Conservation (phyloP, 2,888 invertebrate genomes). For the Xanthia icteritia region DNA sequence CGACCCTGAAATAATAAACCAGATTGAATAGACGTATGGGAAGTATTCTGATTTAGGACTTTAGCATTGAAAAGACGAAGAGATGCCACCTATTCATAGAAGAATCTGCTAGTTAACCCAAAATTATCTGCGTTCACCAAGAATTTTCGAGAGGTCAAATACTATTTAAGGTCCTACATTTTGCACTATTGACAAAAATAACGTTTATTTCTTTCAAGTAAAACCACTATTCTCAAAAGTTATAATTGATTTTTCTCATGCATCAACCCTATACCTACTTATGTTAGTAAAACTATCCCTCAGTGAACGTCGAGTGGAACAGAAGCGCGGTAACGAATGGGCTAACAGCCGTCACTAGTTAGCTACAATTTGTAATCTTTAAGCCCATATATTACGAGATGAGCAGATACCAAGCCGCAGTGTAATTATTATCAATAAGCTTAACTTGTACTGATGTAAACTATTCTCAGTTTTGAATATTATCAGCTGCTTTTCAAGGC, state of each 20-base stretch:
- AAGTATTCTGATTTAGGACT: not conserved
- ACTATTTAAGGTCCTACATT: too few species aligned
- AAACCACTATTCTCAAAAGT: not conserved
- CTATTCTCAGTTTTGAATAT: constrained; percentile 1
- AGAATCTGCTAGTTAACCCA: not conserved
- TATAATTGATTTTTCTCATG: not conserved
- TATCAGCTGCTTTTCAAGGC: not conserved
- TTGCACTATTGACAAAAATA: not conserved
- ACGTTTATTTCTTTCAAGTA: not conserved
- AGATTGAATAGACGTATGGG: not conserved
- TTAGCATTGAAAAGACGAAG: not conserved
- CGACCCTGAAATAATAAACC: not conserved
- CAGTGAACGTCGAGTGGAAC: constrained; percentile 28
- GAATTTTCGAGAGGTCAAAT: too few species aligned
- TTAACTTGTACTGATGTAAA: not conserved
- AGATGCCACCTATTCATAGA: not conserved
- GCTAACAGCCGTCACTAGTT: constrained; percentile 52
- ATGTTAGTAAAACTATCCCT: constrained; percentile 39
- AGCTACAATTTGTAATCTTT: constrained; percentile 58
- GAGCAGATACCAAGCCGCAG: constrained; percentile 28
- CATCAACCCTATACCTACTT: constrained; percentile 24
- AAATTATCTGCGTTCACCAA: not conserved
- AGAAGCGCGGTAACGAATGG: constrained; percentile 54
- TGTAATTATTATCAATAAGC: constrained; percentile 28
- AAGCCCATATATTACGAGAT: constrained; percentile 56